phyloP scores from a whole-genome alignment of 2,113 vertebrate genomes.

The Chitala chitala region DNA sequence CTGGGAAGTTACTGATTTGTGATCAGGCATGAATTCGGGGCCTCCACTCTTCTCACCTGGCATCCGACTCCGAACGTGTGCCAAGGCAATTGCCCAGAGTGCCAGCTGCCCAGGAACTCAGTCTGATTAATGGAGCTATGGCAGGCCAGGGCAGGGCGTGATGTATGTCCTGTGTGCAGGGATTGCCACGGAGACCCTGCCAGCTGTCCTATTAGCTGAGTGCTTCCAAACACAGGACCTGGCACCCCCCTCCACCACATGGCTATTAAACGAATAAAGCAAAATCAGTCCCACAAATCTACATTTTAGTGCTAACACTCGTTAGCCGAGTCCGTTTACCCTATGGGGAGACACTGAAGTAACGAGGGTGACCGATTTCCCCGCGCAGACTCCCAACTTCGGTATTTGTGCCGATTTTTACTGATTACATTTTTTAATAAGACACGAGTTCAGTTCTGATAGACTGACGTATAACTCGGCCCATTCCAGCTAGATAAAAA shows the following conservation, averaged over 20 bases:
- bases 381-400: slow-evolving; percentile 36
- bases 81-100: slow-evolving; percentile 63
- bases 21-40: slow-evolving; percentile 10
- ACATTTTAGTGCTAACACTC: background rate
- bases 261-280: slow-evolving; percentile 21
- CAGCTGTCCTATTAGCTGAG: slow-evolving; percentile 63
- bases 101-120: slow-evolving; percentile 50
- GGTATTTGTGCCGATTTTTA: slow-evolving; percentile 39
- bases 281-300: slow-evolving; percentile 16
- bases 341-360: slow-evolving; percentile 38
- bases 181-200: slow-evolving; percentile 42
- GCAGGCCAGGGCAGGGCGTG: slow-evolving; percentile 38
- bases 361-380: slow-evolving; percentile 42
- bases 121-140: slow-evolving; percentile 20
- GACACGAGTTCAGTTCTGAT: background rate
- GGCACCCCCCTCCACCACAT: background rate
- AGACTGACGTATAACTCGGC: no score
- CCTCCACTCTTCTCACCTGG: slow-evolving; percentile 39
- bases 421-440: slow-evolving; percentile 32
- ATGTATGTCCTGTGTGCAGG: slow-evolving; percentile 48
- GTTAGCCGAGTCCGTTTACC: slow-evolving; percentile 16
- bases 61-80: slow-evolving; percentile 47
- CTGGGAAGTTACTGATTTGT: background rate
- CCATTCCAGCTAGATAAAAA: no score
- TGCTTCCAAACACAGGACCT: slow-evolving; percentile 41